Base-by-base conservation (phyloP, 2,797 vertebrate genomes). In the Aplochiton taeniatus region DNA sequence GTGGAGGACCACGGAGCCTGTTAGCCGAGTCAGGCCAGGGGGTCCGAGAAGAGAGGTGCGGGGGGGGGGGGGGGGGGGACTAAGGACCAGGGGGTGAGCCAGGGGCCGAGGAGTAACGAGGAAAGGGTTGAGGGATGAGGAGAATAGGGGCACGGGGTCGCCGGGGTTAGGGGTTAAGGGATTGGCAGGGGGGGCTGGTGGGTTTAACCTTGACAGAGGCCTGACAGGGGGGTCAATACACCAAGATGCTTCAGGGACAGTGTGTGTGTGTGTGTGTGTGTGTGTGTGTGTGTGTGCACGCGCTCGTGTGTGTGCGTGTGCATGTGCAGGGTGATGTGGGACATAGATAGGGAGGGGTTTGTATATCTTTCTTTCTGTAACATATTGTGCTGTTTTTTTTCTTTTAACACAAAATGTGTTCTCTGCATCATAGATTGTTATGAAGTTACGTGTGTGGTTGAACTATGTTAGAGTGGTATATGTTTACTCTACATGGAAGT, bases 121-220 rank as follows among this genome's bases (percentile, higher is more conserved):
- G 31, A 31, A 31, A 31, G 31, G 31, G 31, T 31, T 31, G 31
- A 31, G 6, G 31, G 31, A 31, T 31, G 31, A 31, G 31, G 2
- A 6, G 31, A 31, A 31, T 2, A 31, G 31, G 31, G 31, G 31
- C 31, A 31, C 31, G 6, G 31, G 31, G 31, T 31, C 31, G 31
- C 31, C 6, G 31, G 31, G 31, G 54, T 12, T 4, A 41, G 5
- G 54, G 52, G 52, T 16, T 8, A 12, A 14, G 53, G 4, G 16
- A 10, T 8, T 9, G n/a, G 51, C n/a, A 9, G 51, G 4, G 63
- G 43, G 56, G 61, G 54, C 61, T 53, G 20, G 55, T 62, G 69
- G 68, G 65, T 80, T 82, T 82, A 82, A 76, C 79, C 65, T 69
- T 73, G 46, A 58, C 43, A 61, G 72, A 68, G 61, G 57, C 44